These are phyloP conservation scores for Eristalis arbustorum DNA, from an alignment of 2,888 invertebrate genomes.

Conservation along the genomic window DNA sequence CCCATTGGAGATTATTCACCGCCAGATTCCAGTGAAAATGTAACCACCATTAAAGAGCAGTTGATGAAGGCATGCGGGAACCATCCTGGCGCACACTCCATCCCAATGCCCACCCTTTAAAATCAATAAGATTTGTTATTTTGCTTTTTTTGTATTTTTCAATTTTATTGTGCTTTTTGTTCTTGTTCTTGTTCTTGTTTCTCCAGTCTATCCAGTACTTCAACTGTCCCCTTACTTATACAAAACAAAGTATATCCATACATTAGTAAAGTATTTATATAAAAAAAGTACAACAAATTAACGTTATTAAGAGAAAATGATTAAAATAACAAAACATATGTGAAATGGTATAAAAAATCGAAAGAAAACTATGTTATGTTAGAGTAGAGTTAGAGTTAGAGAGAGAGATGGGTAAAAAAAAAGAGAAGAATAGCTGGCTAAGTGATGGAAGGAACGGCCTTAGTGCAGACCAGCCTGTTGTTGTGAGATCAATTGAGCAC, in stretches of 20 bases:
- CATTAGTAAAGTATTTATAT: constrained; percentile 45
- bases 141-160: background rate
- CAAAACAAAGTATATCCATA: constrained; percentile 8
- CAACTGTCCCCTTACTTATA: constrained; percentile 32
- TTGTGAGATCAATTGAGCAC: constrained; percentile 66
- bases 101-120: too few species aligned
- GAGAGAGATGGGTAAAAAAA: constrained; percentile 19
- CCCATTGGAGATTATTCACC: too few species aligned
- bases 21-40: too few species aligned
- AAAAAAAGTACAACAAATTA: constrained; percentile 60
- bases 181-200: constrained; percentile 66
- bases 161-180: constrained; percentile 58
- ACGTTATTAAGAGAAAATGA: constrained; percentile 61
- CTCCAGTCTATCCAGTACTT: constrained; percentile 63
- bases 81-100: too few species aligned
- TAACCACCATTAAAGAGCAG: too few species aligned
- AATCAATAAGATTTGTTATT: background rate
- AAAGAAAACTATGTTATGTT: background rate
- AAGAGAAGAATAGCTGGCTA: background rate
- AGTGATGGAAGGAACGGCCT: background rate
- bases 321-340: constrained; percentile 51
- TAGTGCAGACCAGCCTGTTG: constrained; percentile 61
- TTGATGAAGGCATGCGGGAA: too few species aligned
- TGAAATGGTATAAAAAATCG: constrained; percentile 7
- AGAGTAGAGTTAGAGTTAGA: background rate